phyloP scores from a whole-genome alignment of 2,113 vertebrate genomes.

The Benitochromis conjunctus region DNA sequence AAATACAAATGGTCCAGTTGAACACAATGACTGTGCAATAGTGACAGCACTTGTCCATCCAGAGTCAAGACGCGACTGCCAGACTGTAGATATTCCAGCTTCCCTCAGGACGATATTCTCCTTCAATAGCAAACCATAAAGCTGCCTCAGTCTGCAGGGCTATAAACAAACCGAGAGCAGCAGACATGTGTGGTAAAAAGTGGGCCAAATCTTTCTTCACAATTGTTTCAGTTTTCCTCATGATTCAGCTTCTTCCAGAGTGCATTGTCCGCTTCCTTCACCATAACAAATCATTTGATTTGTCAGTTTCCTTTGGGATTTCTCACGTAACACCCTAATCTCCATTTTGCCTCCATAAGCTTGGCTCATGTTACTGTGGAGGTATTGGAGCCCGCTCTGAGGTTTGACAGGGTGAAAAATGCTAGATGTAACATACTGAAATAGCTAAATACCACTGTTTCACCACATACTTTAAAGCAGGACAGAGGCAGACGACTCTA shows the following conservation, averaged over 20 bases:
- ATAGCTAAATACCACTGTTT: conserved; percentile 9
- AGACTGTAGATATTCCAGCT: conserved; percentile 42
- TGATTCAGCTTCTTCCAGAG: conserved; percentile 29
- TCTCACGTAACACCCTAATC: conserved; percentile 55
- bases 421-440: neutral
- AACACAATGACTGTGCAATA: conserved; percentile 34
- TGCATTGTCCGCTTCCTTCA: conserved; percentile 22
- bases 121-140: conserved; percentile 58
- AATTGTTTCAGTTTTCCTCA: conserved; percentile 37
- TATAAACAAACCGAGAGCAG: conserved; percentile 31
- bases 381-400: conserved; percentile 11
- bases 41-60: conserved; percentile 13
- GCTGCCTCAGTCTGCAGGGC: conserved; percentile 23
- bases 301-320: conserved; percentile 37
- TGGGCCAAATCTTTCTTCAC: conserved; percentile 33
- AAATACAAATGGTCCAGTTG: conserved; percentile 27
- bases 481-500: neutral
- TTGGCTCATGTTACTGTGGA: conserved; percentile 30
- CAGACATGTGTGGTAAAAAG: conserved; percentile 32
- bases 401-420: conserved; percentile 19
- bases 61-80: conserved; percentile 34
- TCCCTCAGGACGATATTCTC: conserved; percentile 41
- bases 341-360: conserved; percentile 38
- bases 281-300: conserved; percentile 54
- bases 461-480: neutral